Base-by-base conservation (phyloP, 1,140 invertebrate genomes). In the Babylonia areolata region DNA sequence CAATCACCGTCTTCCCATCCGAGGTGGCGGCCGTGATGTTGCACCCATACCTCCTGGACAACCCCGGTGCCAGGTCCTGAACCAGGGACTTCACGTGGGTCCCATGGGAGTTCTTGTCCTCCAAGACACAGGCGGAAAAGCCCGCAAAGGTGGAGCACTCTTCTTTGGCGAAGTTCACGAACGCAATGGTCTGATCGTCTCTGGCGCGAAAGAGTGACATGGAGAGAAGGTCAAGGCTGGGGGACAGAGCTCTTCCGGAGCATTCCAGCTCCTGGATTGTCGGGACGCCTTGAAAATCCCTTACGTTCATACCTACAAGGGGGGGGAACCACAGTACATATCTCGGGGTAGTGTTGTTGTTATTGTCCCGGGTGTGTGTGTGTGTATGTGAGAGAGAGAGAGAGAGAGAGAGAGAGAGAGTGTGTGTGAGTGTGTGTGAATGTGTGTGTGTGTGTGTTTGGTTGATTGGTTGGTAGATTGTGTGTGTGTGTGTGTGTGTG, bases 101-200 rank as follows among this genome's bases (percentile, higher is more conserved):
- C 9, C 17, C 11, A 37, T 69, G 81, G 1, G 81, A 69, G 37
- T 82, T 35, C 28, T 33, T 69, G 6, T 15, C 54, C 46, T 71
- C 35, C 0, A 82, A 2, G 33, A 69, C 12, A 69, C 81, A 82
- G 23, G 81, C 81, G 37, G 81, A 51, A 37, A 82, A 82, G 9
- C 81, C 81, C 0, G 15, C 33, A 23, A 39, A 82, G 15, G 33
- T 71, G 15, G 81, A 64, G 54, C 81, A 82, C 35, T 82, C 81
- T 58, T 71, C 37, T n/a, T 82, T 82, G 81, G 81, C 81, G 37
- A 82, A 82, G 81, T 82, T 82, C 0, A 71, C 81, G 37, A 82
- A 82, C 9, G 58, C 81, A 15, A 82, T n/a, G 11, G 54, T 54
- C 35, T 31, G 35, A 37, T 64, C 33, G 35, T 82, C 81, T n/a